Evolutionary conservation across 1,140 invertebrate genomes (phyloP), one percentile per base, ranked within the genome.

Genomic region (Thaumetopoea pityocampa): DNA sequence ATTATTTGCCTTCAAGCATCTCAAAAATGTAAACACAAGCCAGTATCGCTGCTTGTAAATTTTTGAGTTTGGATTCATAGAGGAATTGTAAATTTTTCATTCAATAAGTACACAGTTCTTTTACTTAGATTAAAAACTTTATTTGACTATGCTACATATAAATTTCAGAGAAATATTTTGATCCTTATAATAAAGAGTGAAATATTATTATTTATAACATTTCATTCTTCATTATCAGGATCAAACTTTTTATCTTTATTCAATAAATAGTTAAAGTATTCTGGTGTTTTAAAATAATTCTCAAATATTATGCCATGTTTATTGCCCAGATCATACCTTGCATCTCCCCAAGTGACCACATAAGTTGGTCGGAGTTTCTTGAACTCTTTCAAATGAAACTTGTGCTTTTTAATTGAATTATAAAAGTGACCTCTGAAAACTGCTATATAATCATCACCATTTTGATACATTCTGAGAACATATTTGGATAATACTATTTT

Each of bases 231-330:
- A 19, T 57, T 28, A 10, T 60, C 37, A 10, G 46, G 35, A 9
- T 47, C 42, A 27, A 43, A 15, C 37, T 52, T 64, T 22, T 28
- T 47, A 33, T 38, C 71, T 28, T 80, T 77, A 32, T 52, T 45
- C n/a, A 80, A 27, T 62, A 83, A 64, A 36, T 73, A 64, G 44
- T 83, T 73, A 22, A 73, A 81, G 54, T 76, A 54, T 53, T 78
- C 66, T 7, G 79, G 77, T n/a, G 74, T 74, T 59, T 78, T 81
- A 28, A 83, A 83, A 46, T 80, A 80, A 8, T 63, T 51, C 16
- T 78, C 71, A 8, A 83, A 33, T 16, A 83, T 18, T 22, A 83
- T 79, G 2, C 55, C 77, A 61, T 80, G 67, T 52, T 73, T 81
- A 5, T 67, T 64, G 8, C 77, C 77, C 28, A 84, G 60, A 10